Conservation (phyloP, 2,888 invertebrate genomes). For the Chrysolina americana region DNA sequence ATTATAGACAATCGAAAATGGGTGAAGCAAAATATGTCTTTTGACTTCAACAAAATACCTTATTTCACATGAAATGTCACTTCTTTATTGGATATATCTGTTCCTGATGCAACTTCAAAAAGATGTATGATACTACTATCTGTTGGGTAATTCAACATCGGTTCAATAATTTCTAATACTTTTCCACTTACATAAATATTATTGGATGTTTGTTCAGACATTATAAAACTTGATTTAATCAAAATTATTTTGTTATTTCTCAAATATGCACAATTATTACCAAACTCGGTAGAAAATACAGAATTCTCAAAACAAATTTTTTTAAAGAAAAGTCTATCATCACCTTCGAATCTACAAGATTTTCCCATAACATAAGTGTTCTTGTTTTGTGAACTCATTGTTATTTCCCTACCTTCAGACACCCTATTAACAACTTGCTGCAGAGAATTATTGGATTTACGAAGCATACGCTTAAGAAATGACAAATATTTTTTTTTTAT, state of each 20-base stretch:
- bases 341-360: background rate
- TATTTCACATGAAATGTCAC: no score
- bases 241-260: background rate
- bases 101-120: background rate
- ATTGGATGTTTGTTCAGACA: background rate
- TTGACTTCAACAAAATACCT: no score
- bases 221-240: constrained; percentile 2
- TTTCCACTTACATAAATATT: background rate
- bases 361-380: background rate
- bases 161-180: background rate
- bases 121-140: background rate
- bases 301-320: background rate
- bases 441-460: constrained; percentile 44
- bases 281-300: background rate
- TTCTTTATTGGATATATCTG: no score
- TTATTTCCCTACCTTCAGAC: constrained; percentile 22
- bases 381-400: background rate
- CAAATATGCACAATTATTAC: constrained; percentile 5
- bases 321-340: background rate
- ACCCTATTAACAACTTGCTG: constrained; percentile 41
- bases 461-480: constrained; percentile 36
- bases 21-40: no score
- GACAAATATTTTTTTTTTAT: constrained; percentile 45
- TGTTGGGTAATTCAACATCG: background rate
- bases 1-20: no score